Conservation (phyloP, 2,113 vertebrate species). For the Siniperca knerii region DNA sequence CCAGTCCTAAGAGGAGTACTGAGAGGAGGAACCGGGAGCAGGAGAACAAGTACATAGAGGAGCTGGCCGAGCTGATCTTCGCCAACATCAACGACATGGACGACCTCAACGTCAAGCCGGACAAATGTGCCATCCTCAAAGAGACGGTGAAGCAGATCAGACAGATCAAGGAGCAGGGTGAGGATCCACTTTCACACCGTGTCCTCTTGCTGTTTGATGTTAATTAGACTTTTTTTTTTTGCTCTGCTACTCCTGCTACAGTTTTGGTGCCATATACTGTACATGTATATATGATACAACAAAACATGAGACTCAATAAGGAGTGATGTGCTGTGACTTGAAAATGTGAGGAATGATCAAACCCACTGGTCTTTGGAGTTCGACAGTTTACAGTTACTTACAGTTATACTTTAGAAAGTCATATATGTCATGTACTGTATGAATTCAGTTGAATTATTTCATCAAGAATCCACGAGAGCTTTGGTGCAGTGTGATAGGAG, state of each 20-base stretch:
- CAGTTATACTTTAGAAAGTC: too few species aligned
- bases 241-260: background rate
- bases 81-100: conserved; percentile 98
- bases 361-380: too few species aligned
- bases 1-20: conserved; percentile 94
- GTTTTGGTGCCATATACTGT: background rate
- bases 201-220: background rate
- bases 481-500: background rate
- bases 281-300: background rate
- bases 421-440: too few species aligned
- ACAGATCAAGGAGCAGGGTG: conserved; percentile 99
- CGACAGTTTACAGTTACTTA: too few species aligned
- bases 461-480: too few species aligned
- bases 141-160: conserved; percentile 99
- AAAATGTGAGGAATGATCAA: too few species aligned
- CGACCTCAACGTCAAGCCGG: conserved; percentile 98
- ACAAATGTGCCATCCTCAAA: conserved; percentile 99
- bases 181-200: conserved; percentile 44
- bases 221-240: background rate
- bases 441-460: too few species aligned
- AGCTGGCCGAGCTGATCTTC: conserved; percentile 98
- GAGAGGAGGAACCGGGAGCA: conserved; percentile 97
- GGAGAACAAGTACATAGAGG: conserved; percentile 98
- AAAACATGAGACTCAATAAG: background rate
- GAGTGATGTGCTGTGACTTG: too few species aligned